A percentile compares a stretch with the other conserved stretches of the same genome.
Conservation (phyloP, 2,797 vertebrate species). For the Pseudotriccus pelzelni region DNA sequence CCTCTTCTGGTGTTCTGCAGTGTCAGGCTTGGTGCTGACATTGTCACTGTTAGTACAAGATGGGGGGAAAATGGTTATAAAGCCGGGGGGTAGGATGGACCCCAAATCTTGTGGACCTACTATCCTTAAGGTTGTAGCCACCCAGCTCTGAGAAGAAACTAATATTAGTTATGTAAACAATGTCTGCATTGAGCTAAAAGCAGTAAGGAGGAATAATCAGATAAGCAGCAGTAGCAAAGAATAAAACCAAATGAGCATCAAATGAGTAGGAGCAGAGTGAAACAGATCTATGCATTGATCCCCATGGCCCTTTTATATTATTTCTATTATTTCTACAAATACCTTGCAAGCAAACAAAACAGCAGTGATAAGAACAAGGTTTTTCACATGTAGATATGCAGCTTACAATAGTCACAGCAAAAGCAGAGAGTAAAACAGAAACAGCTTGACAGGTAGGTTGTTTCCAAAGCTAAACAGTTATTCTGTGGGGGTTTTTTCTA, state of each 20-base stretch:
- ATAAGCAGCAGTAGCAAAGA: neutral
- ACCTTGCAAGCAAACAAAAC: neutral
- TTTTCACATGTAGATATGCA: neutral
- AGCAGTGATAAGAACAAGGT: neutral
- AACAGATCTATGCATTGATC: neutral
- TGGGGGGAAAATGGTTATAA: accelerated
- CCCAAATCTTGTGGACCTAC: neutral
- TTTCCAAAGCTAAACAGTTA: neutral
- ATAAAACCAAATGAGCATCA: neutral
- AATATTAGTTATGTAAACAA: neutral
- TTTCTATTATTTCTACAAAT: neutral
- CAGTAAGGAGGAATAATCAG: neutral
- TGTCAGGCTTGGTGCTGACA: neutral
- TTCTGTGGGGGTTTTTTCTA: neutral
- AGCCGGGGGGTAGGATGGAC: accelerated
- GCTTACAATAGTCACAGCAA: neutral
- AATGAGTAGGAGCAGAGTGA: neutral
- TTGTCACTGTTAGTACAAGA: neutral
- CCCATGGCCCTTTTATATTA: neutral
- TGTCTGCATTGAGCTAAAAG: neutral
- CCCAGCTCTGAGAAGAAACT: neutral
- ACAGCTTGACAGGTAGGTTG: neutral
- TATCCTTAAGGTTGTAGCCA: neutral
- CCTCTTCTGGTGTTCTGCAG: neutral
- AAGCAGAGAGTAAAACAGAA: neutral